Percentiles rank a stretch among this genome's conserved stretches.
Evolutionary conservation across 1,140 invertebrate species (phyloP).

Genomic region (Conus ventricosus): DNA sequence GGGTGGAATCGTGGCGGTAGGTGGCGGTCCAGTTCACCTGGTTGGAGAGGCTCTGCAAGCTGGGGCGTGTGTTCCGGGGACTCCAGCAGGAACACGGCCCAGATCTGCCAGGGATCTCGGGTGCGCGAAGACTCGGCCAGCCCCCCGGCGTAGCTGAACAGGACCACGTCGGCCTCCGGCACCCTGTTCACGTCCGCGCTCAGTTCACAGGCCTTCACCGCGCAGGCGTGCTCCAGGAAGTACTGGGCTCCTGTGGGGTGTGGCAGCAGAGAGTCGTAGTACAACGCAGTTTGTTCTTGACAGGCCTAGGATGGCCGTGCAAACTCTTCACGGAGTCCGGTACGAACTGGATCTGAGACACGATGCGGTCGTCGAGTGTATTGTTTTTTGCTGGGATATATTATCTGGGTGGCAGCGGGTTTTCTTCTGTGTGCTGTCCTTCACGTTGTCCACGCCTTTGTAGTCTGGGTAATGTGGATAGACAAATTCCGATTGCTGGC

Average conservation of each 20-base stretch:
- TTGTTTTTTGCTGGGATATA: constrained; percentile 7
- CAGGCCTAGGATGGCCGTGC: no score
- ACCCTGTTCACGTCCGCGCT: no score
- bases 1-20: constrained; percentile 93
- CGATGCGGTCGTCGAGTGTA: constrained; percentile 28
- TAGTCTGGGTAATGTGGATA: not conserved
- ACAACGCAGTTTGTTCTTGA: not conserved
- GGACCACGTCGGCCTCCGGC: not conserved
- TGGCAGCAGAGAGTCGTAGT: not conserved
- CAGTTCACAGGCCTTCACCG: constrained; percentile 12
- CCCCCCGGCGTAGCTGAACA: not conserved
- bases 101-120: not conserved
- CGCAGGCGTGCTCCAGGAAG: constrained; percentile 17
- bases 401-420: not conserved
- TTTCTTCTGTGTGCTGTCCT: not conserved
- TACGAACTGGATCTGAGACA: constrained; percentile 30
- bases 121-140: no score
- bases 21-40: constrained; percentile 91
- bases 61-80: not conserved
- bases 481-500: not conserved
- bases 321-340: not conserved
- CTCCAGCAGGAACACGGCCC: constrained; percentile 14
- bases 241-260: not conserved
- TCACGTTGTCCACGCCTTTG: not conserved
- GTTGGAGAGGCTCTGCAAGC: not conserved